A percentile compares a stretch with the other conserved stretches of the same genome.
Conservation (phyloP, 2,113 vertebrate genomes). For the Psephotus haematonotus region DNA sequence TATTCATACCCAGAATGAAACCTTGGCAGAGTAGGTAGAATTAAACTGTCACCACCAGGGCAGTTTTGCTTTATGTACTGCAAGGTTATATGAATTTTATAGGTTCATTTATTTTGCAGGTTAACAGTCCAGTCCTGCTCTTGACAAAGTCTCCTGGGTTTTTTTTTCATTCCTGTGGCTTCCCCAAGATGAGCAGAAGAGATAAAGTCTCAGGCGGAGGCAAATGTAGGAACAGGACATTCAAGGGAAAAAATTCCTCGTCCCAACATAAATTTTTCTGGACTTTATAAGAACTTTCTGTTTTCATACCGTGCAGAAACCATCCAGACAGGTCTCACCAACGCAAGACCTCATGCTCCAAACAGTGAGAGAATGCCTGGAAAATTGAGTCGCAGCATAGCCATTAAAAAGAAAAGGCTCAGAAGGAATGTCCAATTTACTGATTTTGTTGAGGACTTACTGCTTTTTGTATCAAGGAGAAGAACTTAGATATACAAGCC, state of each 20-base stretch:
- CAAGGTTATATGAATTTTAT: conserved; percentile 1
- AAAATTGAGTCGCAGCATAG: not conserved
- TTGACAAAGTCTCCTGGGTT: not conserved
- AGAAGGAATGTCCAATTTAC: not conserved
- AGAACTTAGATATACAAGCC: not conserved
- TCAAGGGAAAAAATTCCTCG: not conserved
- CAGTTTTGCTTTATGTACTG: conserved; percentile 17
- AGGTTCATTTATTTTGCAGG: conserved; percentile 34
- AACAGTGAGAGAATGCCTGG: not conserved
- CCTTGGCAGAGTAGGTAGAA: conserved; percentile 19
- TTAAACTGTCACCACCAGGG: conserved; percentile 33
- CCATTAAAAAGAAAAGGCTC: not conserved
- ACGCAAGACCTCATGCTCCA: not conserved
- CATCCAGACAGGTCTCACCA: not conserved
- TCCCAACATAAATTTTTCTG: not conserved
- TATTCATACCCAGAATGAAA: conserved; percentile 26
- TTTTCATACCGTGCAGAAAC: not conserved
- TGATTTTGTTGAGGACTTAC: not conserved
- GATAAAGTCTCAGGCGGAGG: not conserved
- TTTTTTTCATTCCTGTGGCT: not conserved
- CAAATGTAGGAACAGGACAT: not conserved
- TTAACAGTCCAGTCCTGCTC: not conserved
- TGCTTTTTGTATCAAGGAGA: not conserved
- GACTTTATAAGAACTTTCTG: not conserved
- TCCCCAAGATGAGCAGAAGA: not conserved